Evolutionary conservation across 1,140 invertebrate genomes (phyloP).

Genomic region (Ostrea denselamellosa): DNA sequence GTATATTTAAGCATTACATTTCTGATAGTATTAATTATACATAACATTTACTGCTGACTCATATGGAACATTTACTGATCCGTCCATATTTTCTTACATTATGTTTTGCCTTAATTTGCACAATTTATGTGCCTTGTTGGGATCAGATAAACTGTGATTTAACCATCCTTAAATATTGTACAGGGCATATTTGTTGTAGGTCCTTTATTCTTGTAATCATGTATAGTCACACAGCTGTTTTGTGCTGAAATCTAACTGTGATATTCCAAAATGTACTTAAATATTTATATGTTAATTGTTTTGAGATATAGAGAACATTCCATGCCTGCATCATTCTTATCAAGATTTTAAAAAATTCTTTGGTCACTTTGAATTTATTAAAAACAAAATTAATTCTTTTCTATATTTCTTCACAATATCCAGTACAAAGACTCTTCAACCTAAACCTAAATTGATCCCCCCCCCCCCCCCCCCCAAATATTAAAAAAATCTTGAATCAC

Average conservation of each 20-base stretch:
- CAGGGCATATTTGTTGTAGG: not conserved
- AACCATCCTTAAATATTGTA: not conserved
- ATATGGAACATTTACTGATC: not conserved
- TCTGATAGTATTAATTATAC: not conserved
- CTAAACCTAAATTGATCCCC: no score
- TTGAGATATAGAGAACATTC: slow-evolving; percentile 18
- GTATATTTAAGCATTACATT: not conserved
- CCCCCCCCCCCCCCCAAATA: no score
- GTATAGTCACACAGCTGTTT: not conserved
- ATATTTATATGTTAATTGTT: not conserved
- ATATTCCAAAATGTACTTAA: not conserved
- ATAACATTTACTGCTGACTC: not conserved
- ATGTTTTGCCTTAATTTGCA: not conserved
- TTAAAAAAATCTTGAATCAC: no score
- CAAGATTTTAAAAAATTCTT: not conserved
- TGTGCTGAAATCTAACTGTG: not conserved
- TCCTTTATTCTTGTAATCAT: not conserved
- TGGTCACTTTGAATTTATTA: not conserved
- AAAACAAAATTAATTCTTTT: not conserved
- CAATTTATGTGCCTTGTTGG: not conserved
- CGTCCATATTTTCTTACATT: not conserved
- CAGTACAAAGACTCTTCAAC: not conserved
- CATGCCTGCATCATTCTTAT: not conserved
- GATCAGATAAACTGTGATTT: not conserved
- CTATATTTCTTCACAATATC: not conserved